Evolutionary conservation across 2,797 vertebrate genomes (phyloP).

Genomic region (Myotis planiceps): DNA sequence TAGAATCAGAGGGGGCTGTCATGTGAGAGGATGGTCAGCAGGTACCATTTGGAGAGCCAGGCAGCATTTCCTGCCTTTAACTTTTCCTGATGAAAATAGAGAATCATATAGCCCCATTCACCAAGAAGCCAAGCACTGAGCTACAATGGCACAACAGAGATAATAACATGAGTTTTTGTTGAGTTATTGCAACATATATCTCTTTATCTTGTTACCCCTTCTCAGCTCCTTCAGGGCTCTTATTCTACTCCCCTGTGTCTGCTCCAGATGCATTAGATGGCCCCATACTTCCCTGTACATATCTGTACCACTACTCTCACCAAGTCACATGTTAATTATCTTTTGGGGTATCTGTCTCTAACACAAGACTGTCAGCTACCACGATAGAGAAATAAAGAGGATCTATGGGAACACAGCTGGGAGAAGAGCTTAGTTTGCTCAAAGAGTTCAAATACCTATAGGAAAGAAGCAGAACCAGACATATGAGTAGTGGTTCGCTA

Average conservation of each 20-base stretch:
- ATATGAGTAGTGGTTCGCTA: not conserved
- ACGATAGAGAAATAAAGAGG: not conserved
- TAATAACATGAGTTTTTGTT: not conserved
- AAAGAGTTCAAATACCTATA: not conserved
- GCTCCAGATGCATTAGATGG: not conserved
- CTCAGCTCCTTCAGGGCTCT: not conserved
- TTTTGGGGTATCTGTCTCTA: not conserved
- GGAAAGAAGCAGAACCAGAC: not conserved
- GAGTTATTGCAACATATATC: not conserved
- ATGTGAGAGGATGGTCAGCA: not conserved
- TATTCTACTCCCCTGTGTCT: not conserved
- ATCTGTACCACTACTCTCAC: not conserved
- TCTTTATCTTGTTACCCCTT: not conserved
- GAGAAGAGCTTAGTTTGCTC: not conserved
- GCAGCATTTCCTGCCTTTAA: not conserved
- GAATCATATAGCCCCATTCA: not conserved
- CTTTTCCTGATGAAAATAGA: not conserved
- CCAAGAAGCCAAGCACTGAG: not conserved
- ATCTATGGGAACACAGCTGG: not conserved
- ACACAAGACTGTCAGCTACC: not conserved
- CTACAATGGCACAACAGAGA: not conserved
- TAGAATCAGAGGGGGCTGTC: not conserved
- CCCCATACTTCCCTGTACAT: not conserved
- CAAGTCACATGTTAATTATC: not conserved
- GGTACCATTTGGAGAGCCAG: not conserved